Percentiles rank a stretch among this genome's conserved stretches.
Evolutionary conservation across 2,113 vertebrate genomes (phyloP).

Genomic region (Bos indicus): DNA sequence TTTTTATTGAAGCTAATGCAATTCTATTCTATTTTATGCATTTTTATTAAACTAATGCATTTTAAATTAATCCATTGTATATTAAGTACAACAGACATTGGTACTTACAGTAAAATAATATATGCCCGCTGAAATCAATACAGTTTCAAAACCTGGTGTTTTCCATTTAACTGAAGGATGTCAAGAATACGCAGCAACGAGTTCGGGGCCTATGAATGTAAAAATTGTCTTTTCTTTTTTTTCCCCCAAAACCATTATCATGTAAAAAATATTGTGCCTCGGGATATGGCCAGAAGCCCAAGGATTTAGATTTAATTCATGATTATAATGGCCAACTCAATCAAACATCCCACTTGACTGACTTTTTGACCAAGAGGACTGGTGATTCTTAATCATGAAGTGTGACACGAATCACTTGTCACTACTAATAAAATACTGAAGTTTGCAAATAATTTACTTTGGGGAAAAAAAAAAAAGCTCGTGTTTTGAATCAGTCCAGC

Average conservation of each 20-base stretch:
- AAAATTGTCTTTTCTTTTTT: conserved; percentile 47
- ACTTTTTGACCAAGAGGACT: conserved; percentile 35
- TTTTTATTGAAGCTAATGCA: conserved; percentile 84
- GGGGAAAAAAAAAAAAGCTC: neutral
- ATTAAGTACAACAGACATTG: conserved; percentile 82
- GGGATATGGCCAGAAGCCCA: neutral
- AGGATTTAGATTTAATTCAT: neutral
- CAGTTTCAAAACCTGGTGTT: conserved; percentile 74
- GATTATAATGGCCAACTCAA: neutral
- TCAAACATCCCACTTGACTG: neutral
- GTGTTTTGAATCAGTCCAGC: neutral
- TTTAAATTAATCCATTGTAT: conserved; percentile 86
- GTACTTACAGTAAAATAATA: conserved; percentile 85
- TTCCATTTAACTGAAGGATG: conserved; percentile 76
- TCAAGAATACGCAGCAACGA: conserved; percentile 68
- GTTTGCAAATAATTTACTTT: conserved; percentile 15
- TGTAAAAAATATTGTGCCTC: neutral
- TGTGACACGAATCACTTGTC: neutral
- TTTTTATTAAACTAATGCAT: conserved; percentile 89
- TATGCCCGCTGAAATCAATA: conserved; percentile 82
- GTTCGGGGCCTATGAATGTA: conserved; percentile 70
- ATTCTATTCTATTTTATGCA: conserved; percentile 83
- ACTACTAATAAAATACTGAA: neutral
- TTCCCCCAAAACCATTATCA: conserved; percentile 41
- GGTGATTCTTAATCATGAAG: neutral